These are phyloP conservation scores for Seira sanloemensis DNA, from an alignment of 2,888 invertebrate genomes.

Conservation along the genomic window DNA sequence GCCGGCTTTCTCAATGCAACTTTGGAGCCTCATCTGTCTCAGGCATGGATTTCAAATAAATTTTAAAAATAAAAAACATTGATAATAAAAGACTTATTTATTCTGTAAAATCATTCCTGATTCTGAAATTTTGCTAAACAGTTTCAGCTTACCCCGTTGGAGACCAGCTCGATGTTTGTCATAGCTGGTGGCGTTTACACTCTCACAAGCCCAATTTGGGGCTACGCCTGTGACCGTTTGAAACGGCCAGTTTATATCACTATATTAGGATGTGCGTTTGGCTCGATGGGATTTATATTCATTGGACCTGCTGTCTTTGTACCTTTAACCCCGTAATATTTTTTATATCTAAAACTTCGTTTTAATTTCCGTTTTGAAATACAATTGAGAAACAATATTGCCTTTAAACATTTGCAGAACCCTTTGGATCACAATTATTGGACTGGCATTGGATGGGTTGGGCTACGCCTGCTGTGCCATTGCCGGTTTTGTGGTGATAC, in stretches of 20 bases:
- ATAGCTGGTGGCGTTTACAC: constrained; percentile 91
- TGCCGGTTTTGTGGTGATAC: constrained; percentile 90
- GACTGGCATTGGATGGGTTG: constrained; percentile 86
- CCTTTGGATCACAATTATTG: constrained; percentile 83
- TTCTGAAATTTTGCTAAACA: no score
- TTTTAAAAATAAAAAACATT: no score
- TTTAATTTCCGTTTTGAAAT: no score
- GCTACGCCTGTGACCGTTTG: constrained; percentile 87
- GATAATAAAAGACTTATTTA: no score
- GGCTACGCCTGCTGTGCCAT: constrained; percentile 92
- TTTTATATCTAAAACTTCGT: no score
- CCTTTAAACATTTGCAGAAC: no score
- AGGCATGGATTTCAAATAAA: no score
- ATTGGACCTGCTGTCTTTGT: constrained; percentile 90
- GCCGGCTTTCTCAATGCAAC: constrained; percentile 79
- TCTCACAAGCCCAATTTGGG: constrained; percentile 86
- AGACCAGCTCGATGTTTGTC: constrained; percentile 88
- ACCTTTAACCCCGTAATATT: constrained; percentile 81
- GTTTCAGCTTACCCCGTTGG: constrained; percentile 83
- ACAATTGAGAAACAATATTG: no score
- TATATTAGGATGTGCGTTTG: constrained; percentile 81
- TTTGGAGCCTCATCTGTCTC: constrained; percentile 78
- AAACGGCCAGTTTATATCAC: constrained; percentile 83
- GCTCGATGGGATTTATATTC: constrained; percentile 83
- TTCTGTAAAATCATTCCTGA: background rate